Evolutionary conservation across 2,888 invertebrate species (phyloP).

Genomic region (Theristus sp.): DNA sequence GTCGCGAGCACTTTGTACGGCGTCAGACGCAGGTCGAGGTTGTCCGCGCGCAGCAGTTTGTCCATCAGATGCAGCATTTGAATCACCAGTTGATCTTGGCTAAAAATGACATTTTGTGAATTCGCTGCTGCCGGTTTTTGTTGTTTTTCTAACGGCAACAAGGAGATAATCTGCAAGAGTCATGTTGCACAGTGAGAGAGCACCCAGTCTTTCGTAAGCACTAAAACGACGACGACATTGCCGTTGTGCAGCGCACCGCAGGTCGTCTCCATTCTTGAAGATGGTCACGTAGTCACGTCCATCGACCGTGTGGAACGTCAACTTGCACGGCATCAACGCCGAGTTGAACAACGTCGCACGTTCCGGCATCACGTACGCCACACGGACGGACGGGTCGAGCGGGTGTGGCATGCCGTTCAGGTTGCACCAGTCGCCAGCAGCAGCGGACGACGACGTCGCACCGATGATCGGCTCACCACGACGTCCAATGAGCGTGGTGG

Average conservation of each 20-base stretch:
- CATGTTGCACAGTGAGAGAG: no score
- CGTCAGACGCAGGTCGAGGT: constrained; percentile 81
- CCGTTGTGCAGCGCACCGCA: constrained; percentile 35
- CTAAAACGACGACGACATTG: no score
- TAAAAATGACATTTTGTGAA: constrained; percentile 13
- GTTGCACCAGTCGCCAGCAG: constrained; percentile 52
- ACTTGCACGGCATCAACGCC: constrained; percentile 75
- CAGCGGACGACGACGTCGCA: neutral
- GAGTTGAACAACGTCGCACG: constrained; percentile 87
- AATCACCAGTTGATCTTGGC: constrained; percentile 88
- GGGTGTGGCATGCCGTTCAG: constrained; percentile 86
- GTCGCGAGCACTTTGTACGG: constrained; percentile 89
- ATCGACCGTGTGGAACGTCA: constrained; percentile 58
- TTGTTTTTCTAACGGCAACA: no score
- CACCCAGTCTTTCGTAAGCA: no score
- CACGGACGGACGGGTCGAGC: constrained; percentile 69
- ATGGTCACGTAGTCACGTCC: constrained; percentile 70
- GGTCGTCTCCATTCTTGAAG: constrained; percentile 91
- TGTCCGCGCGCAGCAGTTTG: constrained; percentile 67
- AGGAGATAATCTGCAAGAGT: no score
- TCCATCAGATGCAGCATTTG: constrained; percentile 98
- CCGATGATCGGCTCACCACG: no score
- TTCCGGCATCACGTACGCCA: constrained; percentile 67
- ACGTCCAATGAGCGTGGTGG: no score
- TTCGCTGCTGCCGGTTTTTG: neutral